Percentiles rank a stretch among this genome's conserved stretches.
These are phyloP conservation scores for Microcebus griseorufus DNA, from an alignment of 2,113 vertebrate species.

Conservation along the genomic window DNA sequence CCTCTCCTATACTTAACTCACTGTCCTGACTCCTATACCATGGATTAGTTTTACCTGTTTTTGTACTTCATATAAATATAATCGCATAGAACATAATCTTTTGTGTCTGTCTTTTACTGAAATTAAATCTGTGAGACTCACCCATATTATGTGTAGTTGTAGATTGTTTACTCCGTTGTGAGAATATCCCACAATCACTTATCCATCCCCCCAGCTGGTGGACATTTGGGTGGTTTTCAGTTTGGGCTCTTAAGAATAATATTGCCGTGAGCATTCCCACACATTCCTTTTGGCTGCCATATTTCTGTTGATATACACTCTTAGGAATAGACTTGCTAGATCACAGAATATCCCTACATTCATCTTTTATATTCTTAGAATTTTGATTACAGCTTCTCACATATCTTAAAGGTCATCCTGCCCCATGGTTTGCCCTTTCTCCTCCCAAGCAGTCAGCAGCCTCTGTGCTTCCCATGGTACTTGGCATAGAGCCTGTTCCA, in stretches of 20 bases:
- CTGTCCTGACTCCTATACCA: background rate
- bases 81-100: background rate
- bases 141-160: too few species aligned
- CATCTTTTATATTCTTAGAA: background rate
- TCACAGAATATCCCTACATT: background rate
- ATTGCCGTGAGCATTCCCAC: background rate
- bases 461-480: background rate
- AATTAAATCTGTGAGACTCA: background rate
- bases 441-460: background rate
- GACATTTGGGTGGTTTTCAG: background rate
- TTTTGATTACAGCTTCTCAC: background rate
- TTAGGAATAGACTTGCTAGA: background rate
- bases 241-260: background rate
- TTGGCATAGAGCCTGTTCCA: background rate
- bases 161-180: background rate
- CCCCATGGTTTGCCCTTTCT: too few species aligned
- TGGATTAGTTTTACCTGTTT: background rate
- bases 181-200: background rate
- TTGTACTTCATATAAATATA: background rate
- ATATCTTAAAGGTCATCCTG: background rate
- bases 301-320: background rate
- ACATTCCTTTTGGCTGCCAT: fast-evolving
- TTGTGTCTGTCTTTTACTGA: background rate
- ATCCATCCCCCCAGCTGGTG: background rate
- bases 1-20: background rate